phyloP scores from a whole-genome alignment of 2,797 vertebrate species.

The Gymnodraco acuticeps region DNA sequence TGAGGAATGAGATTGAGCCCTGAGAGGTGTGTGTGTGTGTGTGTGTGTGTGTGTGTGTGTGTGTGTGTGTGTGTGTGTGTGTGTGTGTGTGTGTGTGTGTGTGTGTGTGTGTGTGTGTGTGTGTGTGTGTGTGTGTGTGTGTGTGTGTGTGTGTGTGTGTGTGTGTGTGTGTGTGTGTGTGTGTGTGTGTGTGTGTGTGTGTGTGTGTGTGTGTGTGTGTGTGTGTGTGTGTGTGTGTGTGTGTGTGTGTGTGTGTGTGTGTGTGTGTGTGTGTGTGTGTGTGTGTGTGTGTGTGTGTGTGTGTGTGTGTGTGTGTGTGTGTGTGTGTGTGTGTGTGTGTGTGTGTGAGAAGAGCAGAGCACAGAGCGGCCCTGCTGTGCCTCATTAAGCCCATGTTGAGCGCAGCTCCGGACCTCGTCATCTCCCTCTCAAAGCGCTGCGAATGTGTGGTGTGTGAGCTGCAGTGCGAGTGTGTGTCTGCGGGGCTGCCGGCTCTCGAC shows the following conservation, averaged over 20 bases:
- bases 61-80: constrained; percentile 60
- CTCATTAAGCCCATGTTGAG: constrained; percentile 85
- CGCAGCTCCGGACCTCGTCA: constrained; percentile 78
- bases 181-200: constrained; percentile 52
- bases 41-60: constrained; percentile 21
- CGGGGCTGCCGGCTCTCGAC: constrained; percentile 65
- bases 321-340: constrained; percentile 54
- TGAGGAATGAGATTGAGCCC: constrained; percentile 70
- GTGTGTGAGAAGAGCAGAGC: constrained; percentile 50
- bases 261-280: constrained; percentile 34
- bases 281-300: constrained; percentile 53
- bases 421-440: constrained; percentile 65
- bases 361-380: constrained; percentile 78
- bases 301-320: constrained; percentile 15
- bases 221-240: constrained; percentile 52
- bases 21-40: constrained; percentile 39
- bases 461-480: constrained; percentile 32
- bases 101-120: constrained; percentile 64
- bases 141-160: constrained; percentile 46
- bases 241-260: constrained; percentile 25
- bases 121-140: constrained; percentile 54
- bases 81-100: constrained; percentile 7
- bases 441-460: constrained; percentile 43
- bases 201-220: constrained; percentile 3
- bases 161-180: constrained; percentile 21